Conservation (phyloP, 2,888 invertebrate genomes). For the Ornithoptera alexandrae region DNA sequence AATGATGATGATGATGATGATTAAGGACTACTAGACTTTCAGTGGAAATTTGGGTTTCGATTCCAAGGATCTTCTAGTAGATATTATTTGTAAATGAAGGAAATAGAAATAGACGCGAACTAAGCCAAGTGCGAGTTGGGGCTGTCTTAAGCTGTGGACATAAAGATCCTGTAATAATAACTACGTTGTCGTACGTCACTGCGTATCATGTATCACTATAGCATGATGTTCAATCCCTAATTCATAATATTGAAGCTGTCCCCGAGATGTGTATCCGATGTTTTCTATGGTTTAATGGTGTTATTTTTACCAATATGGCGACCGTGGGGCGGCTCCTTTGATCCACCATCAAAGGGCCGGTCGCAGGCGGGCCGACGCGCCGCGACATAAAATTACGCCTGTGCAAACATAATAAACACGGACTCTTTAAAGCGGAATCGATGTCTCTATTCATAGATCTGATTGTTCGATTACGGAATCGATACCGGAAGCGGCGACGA, state of each 20-base stretch:
- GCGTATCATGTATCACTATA: too few relatives aligned
- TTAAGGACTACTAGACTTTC: too few relatives aligned
- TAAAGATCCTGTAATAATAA: too few relatives aligned
- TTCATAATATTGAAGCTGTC: conserved; percentile 4
- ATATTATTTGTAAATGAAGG: too few relatives aligned
- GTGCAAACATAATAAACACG: conserved; percentile 50
- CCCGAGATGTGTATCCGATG: conserved; percentile 38
- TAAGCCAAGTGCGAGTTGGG: too few relatives aligned
- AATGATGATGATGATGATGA: too few relatives aligned
- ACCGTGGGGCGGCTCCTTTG: conserved; percentile 65
- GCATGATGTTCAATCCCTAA: too few relatives aligned
- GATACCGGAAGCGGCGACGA: not conserved
- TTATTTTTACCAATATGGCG: conserved; percentile 74
- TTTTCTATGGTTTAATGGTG: conserved; percentile 61
- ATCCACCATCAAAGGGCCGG: conserved; percentile 59
- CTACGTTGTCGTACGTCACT: too few relatives aligned
- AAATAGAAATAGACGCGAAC: too few relatives aligned
- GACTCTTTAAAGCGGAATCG: conserved; percentile 34
- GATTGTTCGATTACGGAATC: conserved; percentile 38
- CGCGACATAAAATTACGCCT: conserved; percentile 53
- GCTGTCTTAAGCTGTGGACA: too few relatives aligned
- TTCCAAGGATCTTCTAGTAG: too few relatives aligned
- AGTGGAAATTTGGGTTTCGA: too few relatives aligned
- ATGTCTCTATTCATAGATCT: conserved; percentile 38
- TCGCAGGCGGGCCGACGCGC: conserved; percentile 46